These are phyloP conservation scores for Leptothorax acervorum DNA, from an alignment of 2,888 invertebrate species.

Conservation along the genomic window DNA sequence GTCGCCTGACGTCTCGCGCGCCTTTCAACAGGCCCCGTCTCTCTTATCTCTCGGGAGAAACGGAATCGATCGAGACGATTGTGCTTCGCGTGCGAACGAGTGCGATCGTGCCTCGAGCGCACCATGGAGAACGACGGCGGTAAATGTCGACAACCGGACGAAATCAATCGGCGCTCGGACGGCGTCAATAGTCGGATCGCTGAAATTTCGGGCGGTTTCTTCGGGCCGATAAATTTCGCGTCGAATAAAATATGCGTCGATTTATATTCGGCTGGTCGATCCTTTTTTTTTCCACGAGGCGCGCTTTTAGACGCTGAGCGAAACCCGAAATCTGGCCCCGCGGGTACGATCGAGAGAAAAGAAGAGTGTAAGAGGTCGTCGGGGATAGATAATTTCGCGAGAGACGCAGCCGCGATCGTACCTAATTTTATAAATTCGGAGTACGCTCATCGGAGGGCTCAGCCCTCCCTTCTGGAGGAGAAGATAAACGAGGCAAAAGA, in stretches of 20 bases:
- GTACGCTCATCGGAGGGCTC: constrained; percentile 34
- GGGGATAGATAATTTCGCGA: constrained; percentile 73
- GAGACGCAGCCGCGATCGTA: constrained; percentile 63
- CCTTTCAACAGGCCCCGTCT: background rate
- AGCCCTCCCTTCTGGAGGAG: constrained; percentile 16
- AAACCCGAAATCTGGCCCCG: constrained; percentile 69
- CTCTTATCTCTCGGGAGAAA: constrained; percentile 23
- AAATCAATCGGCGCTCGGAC: constrained; percentile 36
- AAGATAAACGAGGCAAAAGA: background rate
- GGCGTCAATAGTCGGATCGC: constrained; percentile 28
- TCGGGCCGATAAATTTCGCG: constrained; percentile 50
- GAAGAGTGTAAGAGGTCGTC: constrained; percentile 39
- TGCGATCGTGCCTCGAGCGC: background rate
- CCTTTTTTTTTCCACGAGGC: constrained; percentile 4
- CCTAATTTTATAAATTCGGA: constrained; percentile 74
- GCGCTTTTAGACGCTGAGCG: constrained; percentile 52
- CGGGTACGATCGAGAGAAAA: constrained; percentile 58
- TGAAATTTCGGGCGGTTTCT: constrained; percentile 23
- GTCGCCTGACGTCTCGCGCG: constrained; percentile 47
- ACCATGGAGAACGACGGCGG: background rate
- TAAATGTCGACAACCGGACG: constrained; percentile 12
- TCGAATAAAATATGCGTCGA: constrained; percentile 74
- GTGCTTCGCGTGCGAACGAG: constrained; percentile 19
- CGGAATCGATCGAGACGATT: constrained; percentile 22
- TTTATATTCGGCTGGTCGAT: constrained; percentile 43